A percentile compares a stretch with the other conserved stretches of the same genome.
These are phyloP conservation scores for Gambelia wislizenii DNA, from an alignment of 2,797 vertebrate species.

Conservation along the genomic window DNA sequence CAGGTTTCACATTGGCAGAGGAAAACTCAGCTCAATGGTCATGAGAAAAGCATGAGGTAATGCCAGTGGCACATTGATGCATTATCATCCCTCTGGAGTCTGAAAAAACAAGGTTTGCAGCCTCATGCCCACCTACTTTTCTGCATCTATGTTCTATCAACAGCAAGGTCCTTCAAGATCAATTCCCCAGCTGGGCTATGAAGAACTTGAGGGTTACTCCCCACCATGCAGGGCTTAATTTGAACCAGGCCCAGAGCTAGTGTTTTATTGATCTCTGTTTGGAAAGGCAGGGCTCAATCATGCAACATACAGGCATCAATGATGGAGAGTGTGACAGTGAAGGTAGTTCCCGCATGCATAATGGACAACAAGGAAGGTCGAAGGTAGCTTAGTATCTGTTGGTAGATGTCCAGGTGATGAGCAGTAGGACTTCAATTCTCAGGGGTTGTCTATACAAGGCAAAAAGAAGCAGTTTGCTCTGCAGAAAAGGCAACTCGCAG, in stretches of 20 bases:
- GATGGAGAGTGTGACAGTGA: too few species aligned
- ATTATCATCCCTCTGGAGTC: neutral
- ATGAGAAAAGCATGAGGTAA: conserved; percentile 32
- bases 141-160: neutral
- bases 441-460: too few species aligned
- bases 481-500: too few species aligned
- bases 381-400: neutral
- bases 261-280: neutral
- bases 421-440: neutral
- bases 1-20: conserved; percentile 63
- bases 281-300: neutral
- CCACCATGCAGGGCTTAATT: conserved; percentile 1
- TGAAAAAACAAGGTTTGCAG: conserved; percentile 10
- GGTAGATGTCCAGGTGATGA: neutral
- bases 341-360: neutral
- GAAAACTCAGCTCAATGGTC: neutral
- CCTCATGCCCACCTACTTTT: neutral
- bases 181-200: neutral
- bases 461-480: too few species aligned
- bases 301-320: neutral
- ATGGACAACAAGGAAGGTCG: neutral
- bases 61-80: neutral
- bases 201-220: neutral
- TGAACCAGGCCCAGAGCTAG: neutral
- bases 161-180: conserved; percentile 13